Evolutionary conservation across 2,797 vertebrate species (phyloP).

Genomic region (Helostoma temminkii): DNA sequence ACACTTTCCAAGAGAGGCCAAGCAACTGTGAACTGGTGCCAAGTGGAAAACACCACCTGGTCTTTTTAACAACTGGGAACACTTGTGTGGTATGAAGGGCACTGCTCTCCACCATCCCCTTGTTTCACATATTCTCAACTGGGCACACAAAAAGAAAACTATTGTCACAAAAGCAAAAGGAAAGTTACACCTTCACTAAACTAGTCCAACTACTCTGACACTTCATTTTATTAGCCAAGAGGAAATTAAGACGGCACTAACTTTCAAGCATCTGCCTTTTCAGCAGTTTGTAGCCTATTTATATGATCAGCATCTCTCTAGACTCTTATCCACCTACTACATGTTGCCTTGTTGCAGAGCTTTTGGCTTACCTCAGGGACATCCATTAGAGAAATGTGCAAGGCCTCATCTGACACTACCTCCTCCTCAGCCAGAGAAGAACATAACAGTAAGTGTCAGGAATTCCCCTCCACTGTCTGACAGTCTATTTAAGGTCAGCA

Average conservation of each 20-base stretch:
- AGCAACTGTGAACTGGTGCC: constrained; percentile 6
- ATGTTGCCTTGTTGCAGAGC: not conserved
- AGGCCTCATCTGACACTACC: not conserved
- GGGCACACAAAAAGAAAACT: not conserved
- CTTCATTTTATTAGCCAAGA: not conserved
- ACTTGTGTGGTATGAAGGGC: not conserved
- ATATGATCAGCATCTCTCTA: not conserved
- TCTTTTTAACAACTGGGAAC: not conserved
- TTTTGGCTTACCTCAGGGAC: not conserved
- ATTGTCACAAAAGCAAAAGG: constrained; percentile 1
- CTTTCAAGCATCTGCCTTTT: not conserved
- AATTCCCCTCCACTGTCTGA: not conserved
- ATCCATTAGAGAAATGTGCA: constrained; percentile 2
- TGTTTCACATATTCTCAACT: not conserved
- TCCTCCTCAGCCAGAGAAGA: not conserved
- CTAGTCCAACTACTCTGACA: not conserved
- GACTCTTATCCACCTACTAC: not conserved
- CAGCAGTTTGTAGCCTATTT: not conserved
- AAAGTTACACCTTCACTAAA: not conserved
- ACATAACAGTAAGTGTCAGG: not conserved
- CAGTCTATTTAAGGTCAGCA: constrained; percentile 12
- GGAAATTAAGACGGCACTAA: not conserved
- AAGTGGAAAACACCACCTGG: constrained; percentile 16
- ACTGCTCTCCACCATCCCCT: not conserved
- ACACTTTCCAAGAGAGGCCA: not conserved